A percentile compares a stretch with the other conserved stretches of the same genome.
phyloP scores from a whole-genome alignment of 1,140 invertebrate genomes.

The Drepana arcuata region DNA sequence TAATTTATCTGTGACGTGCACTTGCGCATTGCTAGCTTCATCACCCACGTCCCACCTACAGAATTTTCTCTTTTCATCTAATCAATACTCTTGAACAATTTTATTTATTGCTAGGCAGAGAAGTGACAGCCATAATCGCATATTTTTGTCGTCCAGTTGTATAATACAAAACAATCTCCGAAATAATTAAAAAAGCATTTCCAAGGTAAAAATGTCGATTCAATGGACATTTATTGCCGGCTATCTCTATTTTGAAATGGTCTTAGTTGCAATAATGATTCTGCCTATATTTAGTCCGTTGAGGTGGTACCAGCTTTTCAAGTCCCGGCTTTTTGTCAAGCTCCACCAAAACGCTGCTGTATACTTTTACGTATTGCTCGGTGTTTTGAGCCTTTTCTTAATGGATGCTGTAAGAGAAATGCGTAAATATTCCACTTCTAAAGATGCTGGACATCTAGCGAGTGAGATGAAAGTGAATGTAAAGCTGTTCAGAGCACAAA shows the following conservation, averaged over 20 bases:
- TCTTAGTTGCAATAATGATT: conserved; percentile 48
- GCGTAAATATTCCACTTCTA: conserved; percentile 46
- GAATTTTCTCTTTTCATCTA: too few relatives aligned
- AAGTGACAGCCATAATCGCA: too few relatives aligned
- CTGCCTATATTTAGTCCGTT: conserved; percentile 56
- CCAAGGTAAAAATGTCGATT: conserved; percentile 63
- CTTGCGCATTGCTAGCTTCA: too few relatives aligned
- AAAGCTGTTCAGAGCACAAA: conserved; percentile 59
- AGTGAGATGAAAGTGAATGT: conserved; percentile 56
- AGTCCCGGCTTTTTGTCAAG: conserved; percentile 41
- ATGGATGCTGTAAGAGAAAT: conserved; percentile 61
- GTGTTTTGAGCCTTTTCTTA: conserved; percentile 46
- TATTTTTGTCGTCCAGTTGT: too few relatives aligned
- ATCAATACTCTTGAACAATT: too few relatives aligned
- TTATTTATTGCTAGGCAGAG: too few relatives aligned
- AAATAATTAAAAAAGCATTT: too few relatives aligned
- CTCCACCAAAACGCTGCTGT: conserved; percentile 37
- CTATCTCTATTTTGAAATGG: conserved; percentile 56
- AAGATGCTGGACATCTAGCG: conserved; percentile 23
- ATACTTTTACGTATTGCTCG: conserved; percentile 53
- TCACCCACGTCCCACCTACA: too few relatives aligned
- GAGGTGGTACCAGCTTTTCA: conserved; percentile 53
- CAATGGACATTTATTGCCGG: conserved; percentile 62
- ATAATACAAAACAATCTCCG: too few relatives aligned
- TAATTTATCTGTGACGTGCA: too few relatives aligned